These are phyloP conservation scores for Holcopasites calliopsidis DNA, from an alignment of 1,140 invertebrate species.

Conservation along the genomic window DNA sequence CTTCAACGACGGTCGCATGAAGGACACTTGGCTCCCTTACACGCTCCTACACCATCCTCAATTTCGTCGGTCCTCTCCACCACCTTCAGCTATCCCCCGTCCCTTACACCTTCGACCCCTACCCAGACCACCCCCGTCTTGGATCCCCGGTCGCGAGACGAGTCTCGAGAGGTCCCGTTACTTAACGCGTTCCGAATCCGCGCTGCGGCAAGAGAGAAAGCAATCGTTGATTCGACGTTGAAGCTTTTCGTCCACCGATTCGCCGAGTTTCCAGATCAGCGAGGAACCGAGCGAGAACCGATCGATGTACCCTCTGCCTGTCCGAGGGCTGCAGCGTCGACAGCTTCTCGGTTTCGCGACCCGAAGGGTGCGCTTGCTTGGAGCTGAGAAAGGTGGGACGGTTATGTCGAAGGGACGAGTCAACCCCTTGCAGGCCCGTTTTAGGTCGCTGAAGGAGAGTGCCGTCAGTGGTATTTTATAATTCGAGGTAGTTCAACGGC, in stretches of 20 bases:
- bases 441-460: conserved; percentile 27
- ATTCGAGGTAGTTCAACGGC: conserved; percentile 49
- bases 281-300: neutral
- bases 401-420: neutral
- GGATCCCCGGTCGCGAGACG: too few species aligned
- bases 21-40: conserved; percentile 81
- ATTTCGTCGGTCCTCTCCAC: conserved; percentile 69
- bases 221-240: conserved; percentile 7
- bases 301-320: too few species aligned
- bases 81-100: conserved; percentile 59
- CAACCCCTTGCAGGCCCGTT: conserved; percentile 25
- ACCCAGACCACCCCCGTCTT: conserved; percentile 58
- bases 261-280: conserved; percentile 24
- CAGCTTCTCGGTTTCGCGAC: conserved; percentile 60
- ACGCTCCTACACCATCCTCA: conserved; percentile 77
- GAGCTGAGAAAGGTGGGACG: neutral
- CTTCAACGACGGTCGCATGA: conserved; percentile 80
- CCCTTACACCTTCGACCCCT: conserved; percentile 55
- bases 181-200: neutral
- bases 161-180: conserved; percentile 47
- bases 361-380: neutral
- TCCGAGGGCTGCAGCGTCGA: conserved; percentile 74
- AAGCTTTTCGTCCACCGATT: conserved; percentile 8
- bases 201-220: too few species aligned
- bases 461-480: conserved; percentile 44